phyloP scores from a whole-genome alignment of 2,113 vertebrate genomes.

The Gymnobelideus leadbeateri region DNA sequence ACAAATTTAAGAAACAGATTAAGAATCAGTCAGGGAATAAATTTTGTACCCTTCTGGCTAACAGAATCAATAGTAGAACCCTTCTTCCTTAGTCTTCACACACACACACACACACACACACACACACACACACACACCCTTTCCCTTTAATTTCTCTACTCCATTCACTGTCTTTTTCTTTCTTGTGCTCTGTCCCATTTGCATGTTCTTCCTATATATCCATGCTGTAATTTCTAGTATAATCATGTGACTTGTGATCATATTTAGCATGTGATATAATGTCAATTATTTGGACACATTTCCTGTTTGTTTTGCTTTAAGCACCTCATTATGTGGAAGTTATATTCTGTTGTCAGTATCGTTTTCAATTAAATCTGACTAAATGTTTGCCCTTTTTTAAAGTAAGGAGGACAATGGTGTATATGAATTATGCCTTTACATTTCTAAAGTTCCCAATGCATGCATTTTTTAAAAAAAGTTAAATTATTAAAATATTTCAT shows the following conservation, averaged over 20 bases:
- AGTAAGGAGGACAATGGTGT: background rate
- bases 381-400: background rate
- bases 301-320: background rate
- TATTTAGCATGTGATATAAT: slow-evolving; percentile 25
- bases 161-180: background rate
- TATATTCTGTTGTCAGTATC: background rate
- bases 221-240: background rate
- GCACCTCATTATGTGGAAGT: background rate
- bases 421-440: background rate
- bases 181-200: background rate
- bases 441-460: background rate
- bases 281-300: slow-evolving; percentile 7
- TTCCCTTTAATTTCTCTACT: background rate
- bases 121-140: background rate
- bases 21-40: background rate
- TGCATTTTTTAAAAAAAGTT: slow-evolving; percentile 34
- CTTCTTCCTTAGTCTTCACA: background rate
- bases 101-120: background rate
- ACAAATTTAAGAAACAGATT: background rate
- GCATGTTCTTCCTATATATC: background rate
- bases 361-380: slow-evolving; percentile 3
- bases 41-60: background rate
- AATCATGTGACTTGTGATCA: background rate
- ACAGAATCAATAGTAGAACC: background rate
- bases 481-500: slow-evolving; percentile 28